Evolutionary conservation across 2,113 vertebrate genomes (phyloP).

Genomic region (Mystacornis crossleyi): DNA sequence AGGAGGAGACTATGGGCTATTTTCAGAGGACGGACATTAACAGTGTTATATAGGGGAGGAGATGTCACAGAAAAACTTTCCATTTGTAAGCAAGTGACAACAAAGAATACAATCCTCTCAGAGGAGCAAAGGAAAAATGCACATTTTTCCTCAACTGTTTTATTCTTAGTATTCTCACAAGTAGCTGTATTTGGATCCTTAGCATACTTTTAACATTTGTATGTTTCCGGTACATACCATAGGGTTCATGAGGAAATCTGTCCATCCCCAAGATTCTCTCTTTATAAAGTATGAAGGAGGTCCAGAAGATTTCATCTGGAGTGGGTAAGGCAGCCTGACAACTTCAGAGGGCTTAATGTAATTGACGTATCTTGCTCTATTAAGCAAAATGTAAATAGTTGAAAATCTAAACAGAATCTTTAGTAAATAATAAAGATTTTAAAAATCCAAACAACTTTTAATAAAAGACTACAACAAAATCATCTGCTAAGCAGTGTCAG

Average conservation of each 20-base stretch:
- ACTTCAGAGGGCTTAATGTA: slow-evolving; percentile 98
- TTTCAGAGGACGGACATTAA: not conserved
- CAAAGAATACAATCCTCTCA: not conserved
- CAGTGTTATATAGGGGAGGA: not conserved
- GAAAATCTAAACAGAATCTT: not conserved
- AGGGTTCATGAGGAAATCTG: slow-evolving; percentile 98
- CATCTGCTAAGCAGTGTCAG: not conserved
- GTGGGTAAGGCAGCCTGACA: slow-evolving; percentile 90
- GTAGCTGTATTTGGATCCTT: not conserved
- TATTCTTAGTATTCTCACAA: not conserved
- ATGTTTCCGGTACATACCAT: slow-evolving; percentile 83
- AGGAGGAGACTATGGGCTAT: not conserved
- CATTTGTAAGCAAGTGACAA: not conserved
- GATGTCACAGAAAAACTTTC: not conserved
- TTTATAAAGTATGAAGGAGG: slow-evolving; percentile 95
- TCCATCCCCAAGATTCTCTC: slow-evolving; percentile 98
- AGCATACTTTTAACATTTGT: not conserved
- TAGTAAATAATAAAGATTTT: not conserved
- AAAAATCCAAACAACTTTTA: not conserved
- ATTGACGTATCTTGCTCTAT: slow-evolving; percentile 93
- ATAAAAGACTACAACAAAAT: not conserved
- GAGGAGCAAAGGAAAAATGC: not conserved
- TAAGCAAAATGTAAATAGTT: not conserved
- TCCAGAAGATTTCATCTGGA: slow-evolving; percentile 90
- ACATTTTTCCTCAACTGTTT: not conserved